Evolutionary conservation across 1,140 invertebrate species (phyloP).

Genomic region (Drosophila malerkotliana): DNA sequence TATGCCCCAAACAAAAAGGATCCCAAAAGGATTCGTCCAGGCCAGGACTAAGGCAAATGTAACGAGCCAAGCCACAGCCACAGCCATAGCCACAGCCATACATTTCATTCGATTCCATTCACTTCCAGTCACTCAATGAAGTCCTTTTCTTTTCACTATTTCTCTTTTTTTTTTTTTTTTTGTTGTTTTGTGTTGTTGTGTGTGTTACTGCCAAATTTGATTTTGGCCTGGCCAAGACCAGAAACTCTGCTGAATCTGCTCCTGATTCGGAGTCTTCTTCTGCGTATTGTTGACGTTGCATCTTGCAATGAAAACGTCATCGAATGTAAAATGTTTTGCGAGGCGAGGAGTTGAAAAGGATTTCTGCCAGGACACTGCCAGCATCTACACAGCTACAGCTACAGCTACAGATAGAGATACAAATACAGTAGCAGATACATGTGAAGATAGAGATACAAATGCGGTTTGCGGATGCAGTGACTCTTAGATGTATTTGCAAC

Average conservation of each 20-base stretch:
- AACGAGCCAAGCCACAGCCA: background rate
- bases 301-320: slow-evolving; percentile 79
- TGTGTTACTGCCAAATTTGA: background rate
- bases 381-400: background rate
- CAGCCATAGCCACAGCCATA: background rate
- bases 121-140: slow-evolving; percentile 28
- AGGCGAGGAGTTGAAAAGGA: slow-evolving; percentile 67
- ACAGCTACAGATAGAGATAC: slow-evolving; percentile 5
- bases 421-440: slow-evolving; percentile 14
- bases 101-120: slow-evolving; percentile 20
- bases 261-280: slow-evolving; percentile 7
- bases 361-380: slow-evolving; percentile 28
- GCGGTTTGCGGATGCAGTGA: slow-evolving; percentile 10
- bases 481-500: slow-evolving; percentile 19
- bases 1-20: slow-evolving; percentile 58
- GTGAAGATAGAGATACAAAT: slow-evolving; percentile 3
- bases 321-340: slow-evolving; percentile 77
- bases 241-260: slow-evolving; percentile 18
- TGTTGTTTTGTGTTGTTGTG: background rate
- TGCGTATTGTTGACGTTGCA: slow-evolving; percentile 78
- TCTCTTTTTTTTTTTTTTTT: slow-evolving; percentile 1
- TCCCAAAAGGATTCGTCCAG: slow-evolving; percentile 3
- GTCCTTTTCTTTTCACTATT: slow-evolving; percentile 5
- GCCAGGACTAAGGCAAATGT: background rate
- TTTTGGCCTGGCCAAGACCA: background rate